Evolutionary conservation across 1,140 invertebrate species (phyloP), one percentile per base, ranked within the genome.

Genomic region (Aphidius ervi): DNA sequence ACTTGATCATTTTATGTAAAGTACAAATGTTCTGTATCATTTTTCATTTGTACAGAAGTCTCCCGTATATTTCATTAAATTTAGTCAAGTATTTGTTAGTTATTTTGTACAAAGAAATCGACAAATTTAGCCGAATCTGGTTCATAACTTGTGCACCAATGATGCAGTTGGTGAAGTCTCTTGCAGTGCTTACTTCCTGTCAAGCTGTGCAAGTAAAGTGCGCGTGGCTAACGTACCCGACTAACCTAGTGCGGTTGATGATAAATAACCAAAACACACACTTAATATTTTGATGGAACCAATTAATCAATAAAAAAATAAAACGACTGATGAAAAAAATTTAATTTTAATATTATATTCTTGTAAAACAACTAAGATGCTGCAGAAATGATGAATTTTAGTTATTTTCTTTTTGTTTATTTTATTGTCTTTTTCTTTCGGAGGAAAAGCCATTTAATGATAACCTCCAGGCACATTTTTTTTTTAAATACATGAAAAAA

Each of bases 381-480:
- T 31, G 23, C 4, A 31, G 4, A 31, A 31, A 16, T 16, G 16
- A 16, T 16, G 16, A 16, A 16, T 16, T 31, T 31, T 31, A 31
- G 16, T 16, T 31, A 31, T 31, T 3, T 31, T 31, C 4, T 31
- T 31, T 31, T 31, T 31, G 4, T 31, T 31, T 31, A 31, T 31
- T 31, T 53, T 20, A 4, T 53, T 31, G 31, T 10, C 16, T 45
- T 9, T 45, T 45, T 45, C 3, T 45, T 45, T 3, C 31, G 20
- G 16, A 10, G 20, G 20, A 23, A 10, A 53, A 55, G 20, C 45
- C 46, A 47, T 49, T 58, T 49, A 58, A 49, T 40, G 56, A 58
- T 39, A 10, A 7, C 57, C 48, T 62, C 57, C 55, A 55, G 60
- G 48, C 40, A 46, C 31, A 46, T 6, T 57, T 49, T 42, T 31